Evolutionary conservation across 2,888 invertebrate genomes (phyloP).

Genomic region (Odontocolon sp.): DNA sequence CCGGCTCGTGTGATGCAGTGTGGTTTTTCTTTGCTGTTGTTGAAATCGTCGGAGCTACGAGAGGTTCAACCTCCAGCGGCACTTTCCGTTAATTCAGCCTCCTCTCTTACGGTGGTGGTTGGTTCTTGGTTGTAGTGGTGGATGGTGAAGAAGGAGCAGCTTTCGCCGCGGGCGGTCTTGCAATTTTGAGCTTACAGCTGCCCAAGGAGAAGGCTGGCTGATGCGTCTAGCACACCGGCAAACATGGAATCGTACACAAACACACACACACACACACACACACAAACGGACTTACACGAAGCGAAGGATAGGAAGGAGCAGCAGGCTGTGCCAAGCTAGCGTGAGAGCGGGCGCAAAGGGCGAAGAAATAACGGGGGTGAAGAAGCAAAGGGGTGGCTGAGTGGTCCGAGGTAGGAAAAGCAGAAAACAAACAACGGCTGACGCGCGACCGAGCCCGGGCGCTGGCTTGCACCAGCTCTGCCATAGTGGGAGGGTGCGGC

Average conservation of each 20-base stretch:
- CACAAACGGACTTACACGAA: slow-evolving; percentile 25
- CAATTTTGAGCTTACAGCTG: slow-evolving; percentile 44
- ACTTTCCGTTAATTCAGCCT: slow-evolving; percentile 46
- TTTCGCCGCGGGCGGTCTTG: slow-evolving; percentile 31
- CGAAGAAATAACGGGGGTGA: slow-evolving; percentile 53
- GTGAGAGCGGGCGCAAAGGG: slow-evolving; percentile 47
- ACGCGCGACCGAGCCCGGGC: slow-evolving; percentile 37
- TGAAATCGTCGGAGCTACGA: slow-evolving; percentile 18
- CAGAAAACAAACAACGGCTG: slow-evolving; percentile 59
- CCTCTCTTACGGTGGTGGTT: not conserved
- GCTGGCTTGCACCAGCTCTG: slow-evolving; percentile 42
- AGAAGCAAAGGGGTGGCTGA: slow-evolving; percentile 43
- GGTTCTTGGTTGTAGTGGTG: slow-evolving; percentile 15
- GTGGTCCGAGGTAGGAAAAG: slow-evolving; percentile 57
- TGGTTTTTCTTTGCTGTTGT: slow-evolving; percentile 22
- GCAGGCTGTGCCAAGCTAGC: slow-evolving; percentile 38
- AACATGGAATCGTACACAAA: not conserved
- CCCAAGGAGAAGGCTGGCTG: slow-evolving; percentile 11
- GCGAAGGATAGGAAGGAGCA: slow-evolving; percentile 19
- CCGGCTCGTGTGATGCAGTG: slow-evolving; percentile 1
- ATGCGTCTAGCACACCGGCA: slow-evolving; percentile 33
- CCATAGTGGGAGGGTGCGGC: slow-evolving; percentile 14
- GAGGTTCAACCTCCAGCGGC: slow-evolving; percentile 27
- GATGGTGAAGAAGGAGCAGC: slow-evolving; percentile 5
- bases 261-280: slow-evolving; percentile 14